Conservation (phyloP, 2,113 vertebrate species). For the Bufo bufo region DNA sequence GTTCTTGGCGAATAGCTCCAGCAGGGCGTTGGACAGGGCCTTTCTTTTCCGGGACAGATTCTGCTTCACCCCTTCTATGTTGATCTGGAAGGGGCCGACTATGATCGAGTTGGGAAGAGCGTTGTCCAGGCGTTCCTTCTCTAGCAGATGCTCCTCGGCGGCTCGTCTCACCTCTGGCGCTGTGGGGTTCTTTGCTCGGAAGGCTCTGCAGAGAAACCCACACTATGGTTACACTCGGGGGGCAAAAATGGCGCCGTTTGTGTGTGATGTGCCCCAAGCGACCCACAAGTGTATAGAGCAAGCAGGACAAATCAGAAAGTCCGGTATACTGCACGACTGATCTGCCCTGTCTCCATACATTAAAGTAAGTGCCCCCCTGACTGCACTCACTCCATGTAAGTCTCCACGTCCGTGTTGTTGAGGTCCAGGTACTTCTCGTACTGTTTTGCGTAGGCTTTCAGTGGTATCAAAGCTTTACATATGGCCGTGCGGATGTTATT, state of each 20-base stretch:
- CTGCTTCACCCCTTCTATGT: constrained; percentile 75
- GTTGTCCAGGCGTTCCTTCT: constrained; percentile 76
- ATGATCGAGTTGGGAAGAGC: constrained; percentile 77
- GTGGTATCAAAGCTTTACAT: constrained; percentile 76
- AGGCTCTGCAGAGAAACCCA: constrained; percentile 64
- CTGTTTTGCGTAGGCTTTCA: constrained; percentile 81
- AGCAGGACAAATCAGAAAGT: too few relatives aligned
- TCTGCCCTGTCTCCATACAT: too few relatives aligned
- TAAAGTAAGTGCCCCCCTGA: too few relatives aligned
- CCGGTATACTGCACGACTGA: too few relatives aligned
- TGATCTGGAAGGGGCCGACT: constrained; percentile 87
- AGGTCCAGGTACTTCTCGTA: constrained; percentile 83
- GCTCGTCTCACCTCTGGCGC: constrained; percentile 75
- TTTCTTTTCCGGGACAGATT: constrained; percentile 78
- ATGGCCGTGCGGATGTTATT: constrained; percentile 70
- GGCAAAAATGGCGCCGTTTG: not conserved
- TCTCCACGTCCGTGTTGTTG: constrained; percentile 75
- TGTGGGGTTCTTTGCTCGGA: constrained; percentile 67
- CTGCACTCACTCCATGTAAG: constrained; percentile 70
- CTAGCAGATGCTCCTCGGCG: constrained; percentile 75
- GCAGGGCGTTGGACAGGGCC: constrained; percentile 73
- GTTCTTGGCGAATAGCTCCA: constrained; percentile 77
- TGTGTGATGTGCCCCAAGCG: too few relatives aligned
- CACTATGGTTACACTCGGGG: not conserved
- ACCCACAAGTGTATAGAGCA: too few relatives aligned